phyloP scores from a whole-genome alignment of 2,888 invertebrate genomes.

The Atrina japonica region DNA sequence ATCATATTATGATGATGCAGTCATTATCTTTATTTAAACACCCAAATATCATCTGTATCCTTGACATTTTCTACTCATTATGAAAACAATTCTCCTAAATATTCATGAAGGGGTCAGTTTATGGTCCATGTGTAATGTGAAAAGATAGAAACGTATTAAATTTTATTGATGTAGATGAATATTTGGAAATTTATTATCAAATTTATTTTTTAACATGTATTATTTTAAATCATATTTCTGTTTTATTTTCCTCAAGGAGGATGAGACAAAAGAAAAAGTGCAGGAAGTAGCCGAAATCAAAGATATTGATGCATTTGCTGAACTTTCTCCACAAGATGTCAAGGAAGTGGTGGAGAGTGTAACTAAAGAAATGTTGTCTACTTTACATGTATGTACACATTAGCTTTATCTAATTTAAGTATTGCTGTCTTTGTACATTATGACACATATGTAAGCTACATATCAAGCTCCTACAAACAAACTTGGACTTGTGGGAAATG shows the following conservation, averaged over 20 bases:
- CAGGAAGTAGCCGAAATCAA: slow-evolving; percentile 51
- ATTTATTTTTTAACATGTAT: too few species aligned
- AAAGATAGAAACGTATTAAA: too few species aligned
- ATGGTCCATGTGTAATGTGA: too few species aligned
- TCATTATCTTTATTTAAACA: too few species aligned
- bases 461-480: background rate
- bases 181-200: too few species aligned
- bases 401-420: background rate
- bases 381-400: slow-evolving; percentile 68
- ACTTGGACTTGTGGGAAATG: background rate
- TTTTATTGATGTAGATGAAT: too few species aligned
- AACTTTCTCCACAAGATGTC: slow-evolving; percentile 73
- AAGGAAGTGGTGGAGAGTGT: slow-evolving; percentile 73
- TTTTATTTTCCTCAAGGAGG: slow-evolving; percentile 38
- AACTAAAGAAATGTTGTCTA: slow-evolving; percentile 71
- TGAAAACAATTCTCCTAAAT: too few species aligned
- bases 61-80: background rate
- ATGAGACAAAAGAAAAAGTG: slow-evolving; percentile 45
- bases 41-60: background rate
- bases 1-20: too few species aligned
- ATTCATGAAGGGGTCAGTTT: too few species aligned
- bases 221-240: background rate
- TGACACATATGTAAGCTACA: background rate
- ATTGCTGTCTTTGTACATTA: too few species aligned
- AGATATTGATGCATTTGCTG: slow-evolving; percentile 64